phyloP scores from a whole-genome alignment of 2,113 vertebrate species.

The Nansenia antarctica region DNA sequence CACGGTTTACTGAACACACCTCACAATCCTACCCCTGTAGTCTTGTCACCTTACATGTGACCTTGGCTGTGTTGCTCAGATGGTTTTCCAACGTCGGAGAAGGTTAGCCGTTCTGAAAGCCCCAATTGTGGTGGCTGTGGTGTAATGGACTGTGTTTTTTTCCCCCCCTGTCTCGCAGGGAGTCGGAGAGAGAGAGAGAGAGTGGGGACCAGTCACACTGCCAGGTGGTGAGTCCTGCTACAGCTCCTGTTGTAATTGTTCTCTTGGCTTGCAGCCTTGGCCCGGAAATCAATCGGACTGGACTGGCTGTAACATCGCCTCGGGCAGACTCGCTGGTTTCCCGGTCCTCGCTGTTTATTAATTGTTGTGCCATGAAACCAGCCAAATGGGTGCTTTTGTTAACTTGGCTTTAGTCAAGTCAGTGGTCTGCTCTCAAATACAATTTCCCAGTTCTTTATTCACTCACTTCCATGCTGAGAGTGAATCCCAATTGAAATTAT shows the following conservation, averaged over 20 bases:
- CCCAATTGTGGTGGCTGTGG: neutral
- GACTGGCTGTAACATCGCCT: constrained; percentile 41
- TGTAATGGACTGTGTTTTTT: constrained; percentile 45
- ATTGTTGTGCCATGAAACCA: constrained; percentile 16
- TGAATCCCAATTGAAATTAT: neutral
- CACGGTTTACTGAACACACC: neutral
- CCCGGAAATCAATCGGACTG: constrained; percentile 33
- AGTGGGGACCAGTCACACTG: constrained; percentile 74
- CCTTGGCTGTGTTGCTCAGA: neutral
- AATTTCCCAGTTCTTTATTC: neutral
- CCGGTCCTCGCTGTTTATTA: constrained; percentile 18
- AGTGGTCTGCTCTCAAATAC: neutral
- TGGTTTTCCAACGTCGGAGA: neutral
- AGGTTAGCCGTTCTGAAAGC: neutral
- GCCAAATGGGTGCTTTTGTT: constrained; percentile 11
- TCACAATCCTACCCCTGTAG: neutral
- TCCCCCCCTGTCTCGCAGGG: constrained; percentile 65
- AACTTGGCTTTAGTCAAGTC: neutral
- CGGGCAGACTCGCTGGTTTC: constrained; percentile 23
- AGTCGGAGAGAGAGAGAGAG: constrained; percentile 67
- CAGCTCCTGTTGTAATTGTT: constrained; percentile 46
- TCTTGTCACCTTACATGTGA: neutral
- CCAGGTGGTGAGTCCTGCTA: constrained; percentile 71
- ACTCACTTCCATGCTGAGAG: neutral
- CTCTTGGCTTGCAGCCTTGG: constrained; percentile 28